Conservation (phyloP, 2,113 vertebrate species). For the Macheiramphus alcinus region DNA sequence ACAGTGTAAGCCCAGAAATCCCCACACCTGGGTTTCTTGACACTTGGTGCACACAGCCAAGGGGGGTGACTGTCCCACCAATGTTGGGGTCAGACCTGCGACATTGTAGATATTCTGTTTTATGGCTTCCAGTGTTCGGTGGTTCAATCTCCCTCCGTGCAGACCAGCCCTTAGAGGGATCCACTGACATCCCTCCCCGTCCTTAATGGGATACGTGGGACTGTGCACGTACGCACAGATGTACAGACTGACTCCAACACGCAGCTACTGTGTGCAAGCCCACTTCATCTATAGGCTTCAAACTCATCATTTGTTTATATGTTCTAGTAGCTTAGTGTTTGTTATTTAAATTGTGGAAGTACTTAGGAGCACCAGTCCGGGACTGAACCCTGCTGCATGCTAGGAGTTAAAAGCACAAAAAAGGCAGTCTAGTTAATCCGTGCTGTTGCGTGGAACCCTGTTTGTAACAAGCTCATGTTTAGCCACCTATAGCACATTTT, state of each 20-base stretch:
- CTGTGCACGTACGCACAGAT: not conserved
- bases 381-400: not conserved
- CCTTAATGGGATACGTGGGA: not conserved
- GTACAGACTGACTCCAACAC: not conserved
- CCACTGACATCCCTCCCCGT: not conserved
- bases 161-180: not conserved
- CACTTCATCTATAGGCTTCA: not conserved
- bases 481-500: not conserved
- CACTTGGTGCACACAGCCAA: not conserved
- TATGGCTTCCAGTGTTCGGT: not conserved
- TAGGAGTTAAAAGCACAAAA: not conserved
- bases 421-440: not conserved
- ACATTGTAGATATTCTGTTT: not conserved
- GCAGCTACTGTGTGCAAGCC: not conserved
- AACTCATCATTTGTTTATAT: not conserved
- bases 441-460: not conserved
- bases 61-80: not conserved
- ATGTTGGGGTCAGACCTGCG: not conserved
- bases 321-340: not conserved
- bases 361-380: not conserved
- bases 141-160: accelerated
- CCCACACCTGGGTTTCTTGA: not conserved
- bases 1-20: not conserved
- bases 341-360: not conserved
- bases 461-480: not conserved